Evolutionary conservation across 2,888 invertebrate species (phyloP), one percentile per base, ranked within the genome.

Genomic region (Andrena camellia): DNA sequence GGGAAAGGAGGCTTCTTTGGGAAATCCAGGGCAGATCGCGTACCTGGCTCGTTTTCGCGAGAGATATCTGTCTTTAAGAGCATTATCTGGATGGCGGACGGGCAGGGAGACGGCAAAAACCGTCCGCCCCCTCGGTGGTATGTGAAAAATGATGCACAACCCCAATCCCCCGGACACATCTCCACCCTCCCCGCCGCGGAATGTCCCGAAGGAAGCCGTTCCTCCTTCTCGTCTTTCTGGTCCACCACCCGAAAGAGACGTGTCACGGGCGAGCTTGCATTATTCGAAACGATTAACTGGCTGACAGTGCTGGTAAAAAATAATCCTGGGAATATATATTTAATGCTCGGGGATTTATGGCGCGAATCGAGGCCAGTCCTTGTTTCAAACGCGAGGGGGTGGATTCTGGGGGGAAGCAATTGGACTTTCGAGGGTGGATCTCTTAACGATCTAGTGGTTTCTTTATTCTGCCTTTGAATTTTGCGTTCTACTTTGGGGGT

Each of bases 91-190:
- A 90, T 91, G 88, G 91, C 84, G 86, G 89, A 73, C 71, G 84
- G 81, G 89, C 87, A 88, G 84, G 89, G 90, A 88, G 90, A 87
- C 86, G 88, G 90, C 92, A 93, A 92, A 93, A 93, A 93, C 90
- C 90, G 88, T 90, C 91, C 93, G 91, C 93, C 93, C 93, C 92
- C 91, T 92, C 89, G 57, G 91, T 90, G 90, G 92, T 93, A 93
- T 92, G 93, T 93, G 93, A 93, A 93, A 93, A 93, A 93, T 93
- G 93, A 93, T 93, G 93, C 92, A 92, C 92, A 92, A 89, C 92
- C 93, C 93, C 91, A 90, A 92, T 91, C 90, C 91, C 57, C 88
- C 89, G 89, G 84, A 89, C 86, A 84, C 85, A 85, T 81, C 86
- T 83, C 76, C 76, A 74, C 86, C 90, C 90, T 91, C 88, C 90